A percentile compares a stretch with the other conserved stretches of the same genome.
Evolutionary conservation across 2,113 vertebrate species (phyloP).

Genomic region (Perccottus glenii): DNA sequence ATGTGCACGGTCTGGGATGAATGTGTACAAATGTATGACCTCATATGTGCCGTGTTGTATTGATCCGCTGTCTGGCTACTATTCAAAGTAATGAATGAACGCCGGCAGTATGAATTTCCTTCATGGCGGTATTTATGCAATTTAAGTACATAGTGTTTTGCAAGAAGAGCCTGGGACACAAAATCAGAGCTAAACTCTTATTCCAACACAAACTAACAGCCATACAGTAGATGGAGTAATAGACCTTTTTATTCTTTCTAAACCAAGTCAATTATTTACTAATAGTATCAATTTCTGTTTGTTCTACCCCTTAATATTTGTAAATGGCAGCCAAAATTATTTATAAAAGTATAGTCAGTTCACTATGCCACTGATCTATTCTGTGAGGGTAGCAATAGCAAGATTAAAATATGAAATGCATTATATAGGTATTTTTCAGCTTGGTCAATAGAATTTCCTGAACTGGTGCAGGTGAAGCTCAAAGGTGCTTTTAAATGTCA

Average conservation of each 20-base stretch:
- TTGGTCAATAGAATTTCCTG: not conserved
- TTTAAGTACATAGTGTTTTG: not conserved
- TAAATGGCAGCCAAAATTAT: too few relatives aligned
- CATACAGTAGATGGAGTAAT: too few relatives aligned
- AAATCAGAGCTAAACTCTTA: not conserved
- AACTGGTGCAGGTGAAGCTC: not conserved
- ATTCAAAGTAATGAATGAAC: conserved; percentile 15
- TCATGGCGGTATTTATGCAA: conserved; percentile 13
- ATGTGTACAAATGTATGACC: conserved; percentile 52
- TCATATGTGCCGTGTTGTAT: conserved; percentile 21
- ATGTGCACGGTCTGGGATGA: conserved; percentile 15
- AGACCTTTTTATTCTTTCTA: too few relatives aligned
- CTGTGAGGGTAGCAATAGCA: too few relatives aligned
- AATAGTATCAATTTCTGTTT: too few relatives aligned
- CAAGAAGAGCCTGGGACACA: not conserved
- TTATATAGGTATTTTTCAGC: conserved; percentile 1
- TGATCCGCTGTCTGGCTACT: conserved; percentile 28
- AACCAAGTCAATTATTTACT: too few relatives aligned
- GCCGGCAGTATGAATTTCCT: not conserved
- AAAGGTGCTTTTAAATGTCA: not conserved
- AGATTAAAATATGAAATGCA: not conserved
- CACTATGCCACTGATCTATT: too few relatives aligned
- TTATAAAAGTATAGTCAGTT: too few relatives aligned
- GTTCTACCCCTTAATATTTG: too few relatives aligned
- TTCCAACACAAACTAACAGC: too few relatives aligned